These are phyloP conservation scores for Nephila pilipes DNA, from an alignment of 1,140 invertebrate genomes.

Conservation along the genomic window DNA sequence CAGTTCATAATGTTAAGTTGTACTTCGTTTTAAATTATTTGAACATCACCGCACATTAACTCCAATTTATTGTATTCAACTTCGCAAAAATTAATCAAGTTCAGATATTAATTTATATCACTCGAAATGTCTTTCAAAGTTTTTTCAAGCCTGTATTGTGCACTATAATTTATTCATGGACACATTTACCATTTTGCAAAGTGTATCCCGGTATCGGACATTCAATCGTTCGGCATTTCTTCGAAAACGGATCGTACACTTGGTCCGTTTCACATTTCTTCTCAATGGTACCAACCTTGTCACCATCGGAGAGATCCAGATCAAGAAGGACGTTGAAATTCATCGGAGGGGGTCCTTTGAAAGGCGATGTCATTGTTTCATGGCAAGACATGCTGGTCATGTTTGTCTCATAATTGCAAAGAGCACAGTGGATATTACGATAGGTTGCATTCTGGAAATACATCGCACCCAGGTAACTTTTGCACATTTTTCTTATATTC, in stretches of 20 bases:
- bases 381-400: constrained; percentile 51
- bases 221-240: constrained; percentile 82
- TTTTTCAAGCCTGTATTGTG: background rate
- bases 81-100: no score
- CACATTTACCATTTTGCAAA: constrained; percentile 58
- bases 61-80: no score
- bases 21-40: no score
- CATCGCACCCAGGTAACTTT: constrained; percentile 41
- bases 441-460: constrained; percentile 79
- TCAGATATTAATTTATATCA: no score
- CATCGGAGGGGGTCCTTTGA: constrained; percentile 72
- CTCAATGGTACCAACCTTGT: constrained; percentile 51
- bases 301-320: constrained; percentile 50
- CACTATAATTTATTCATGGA: background rate
- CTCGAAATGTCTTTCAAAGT: background rate
- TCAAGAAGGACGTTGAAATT: constrained; percentile 61
- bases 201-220: constrained; percentile 77
- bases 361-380: background rate
- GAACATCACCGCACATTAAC: no score
- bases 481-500: background rate
- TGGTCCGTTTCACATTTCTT: constrained; percentile 74
- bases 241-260: constrained; percentile 84
- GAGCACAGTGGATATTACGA: constrained; percentile 84
- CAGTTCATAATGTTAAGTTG: no score
- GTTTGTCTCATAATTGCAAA: constrained; percentile 81